Percentiles rank a stretch among this genome's conserved stretches.
Evolutionary conservation across 2,113 vertebrate species (phyloP).

Genomic region (Gadus chalcogrammus): DNA sequence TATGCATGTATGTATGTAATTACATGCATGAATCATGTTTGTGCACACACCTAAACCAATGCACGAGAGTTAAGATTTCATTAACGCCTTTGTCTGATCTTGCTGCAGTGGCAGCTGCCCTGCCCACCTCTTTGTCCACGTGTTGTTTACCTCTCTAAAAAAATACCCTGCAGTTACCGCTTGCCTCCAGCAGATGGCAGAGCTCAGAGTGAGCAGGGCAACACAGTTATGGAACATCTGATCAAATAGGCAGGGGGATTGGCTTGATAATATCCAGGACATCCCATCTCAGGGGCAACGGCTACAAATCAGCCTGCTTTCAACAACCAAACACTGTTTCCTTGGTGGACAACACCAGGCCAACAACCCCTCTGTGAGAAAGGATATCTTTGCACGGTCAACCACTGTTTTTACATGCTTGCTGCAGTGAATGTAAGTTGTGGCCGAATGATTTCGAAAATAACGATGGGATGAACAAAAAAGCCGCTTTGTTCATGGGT

Average conservation of each 20-base stretch:
- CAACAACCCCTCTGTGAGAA: neutral
- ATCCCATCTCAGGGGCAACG: neutral
- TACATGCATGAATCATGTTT: neutral
- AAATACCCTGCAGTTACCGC: slow-evolving; percentile 15
- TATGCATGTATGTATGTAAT: neutral
- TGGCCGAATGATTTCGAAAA: neutral
- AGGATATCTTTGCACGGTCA: neutral
- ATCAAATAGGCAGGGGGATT: slow-evolving; percentile 14
- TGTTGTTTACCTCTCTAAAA: slow-evolving; percentile 19
- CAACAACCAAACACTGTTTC: neutral
- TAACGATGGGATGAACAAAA: neutral
- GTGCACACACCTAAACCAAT: neutral
- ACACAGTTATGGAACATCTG: slow-evolving; percentile 15
- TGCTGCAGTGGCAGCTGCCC: neutral
- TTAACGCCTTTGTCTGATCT: slow-evolving; percentile 1
- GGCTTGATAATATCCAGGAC: slow-evolving; percentile 5
- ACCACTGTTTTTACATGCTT: slow-evolving; percentile 2
- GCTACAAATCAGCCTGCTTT: neutral
- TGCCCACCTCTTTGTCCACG: neutral
- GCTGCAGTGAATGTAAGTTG: neutral
- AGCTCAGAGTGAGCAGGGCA: slow-evolving; percentile 4
- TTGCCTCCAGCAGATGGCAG: slow-evolving; percentile 33
- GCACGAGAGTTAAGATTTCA: neutral
- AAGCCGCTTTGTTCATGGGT: neutral
- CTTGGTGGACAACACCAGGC: neutral